These are phyloP conservation scores for Callionymus lyra DNA, from an alignment of 2,113 vertebrate species.

Conservation along the genomic window DNA sequence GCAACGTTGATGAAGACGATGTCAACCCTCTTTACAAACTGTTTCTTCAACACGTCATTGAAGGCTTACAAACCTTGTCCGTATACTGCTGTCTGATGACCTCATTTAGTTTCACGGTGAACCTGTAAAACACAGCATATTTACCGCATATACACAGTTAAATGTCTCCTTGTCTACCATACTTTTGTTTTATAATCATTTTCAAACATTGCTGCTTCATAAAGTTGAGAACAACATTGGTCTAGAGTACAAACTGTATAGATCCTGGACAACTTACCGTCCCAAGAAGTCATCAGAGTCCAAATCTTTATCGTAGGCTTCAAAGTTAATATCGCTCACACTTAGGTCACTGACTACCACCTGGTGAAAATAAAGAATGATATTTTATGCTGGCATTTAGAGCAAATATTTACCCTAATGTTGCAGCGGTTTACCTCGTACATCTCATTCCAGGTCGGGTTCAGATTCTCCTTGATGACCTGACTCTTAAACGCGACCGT, in stretches of 20 bases:
- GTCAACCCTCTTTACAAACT: no score
- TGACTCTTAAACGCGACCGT: conserved; percentile 69
- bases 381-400: neutral
- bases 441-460: conserved; percentile 84
- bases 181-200: no score
- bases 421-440: conserved; percentile 71
- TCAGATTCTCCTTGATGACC: conserved; percentile 81
- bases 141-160: no score
- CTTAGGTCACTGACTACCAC: conserved; percentile 61
- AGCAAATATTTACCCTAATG: neutral
- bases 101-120: conserved; percentile 51
- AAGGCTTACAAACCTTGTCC: conserved; percentile 46
- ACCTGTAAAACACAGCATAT: conserved; percentile 47
- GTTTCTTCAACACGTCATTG: no score
- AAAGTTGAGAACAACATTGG: no score
- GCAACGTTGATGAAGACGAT: conserved; percentile 14
- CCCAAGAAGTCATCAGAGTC: conserved; percentile 86
- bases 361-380: conserved; percentile 44
- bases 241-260: no score
- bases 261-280: conserved; percentile 58
- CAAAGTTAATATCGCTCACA: conserved; percentile 72
- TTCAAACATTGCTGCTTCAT: no score
- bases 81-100: conserved; percentile 53
- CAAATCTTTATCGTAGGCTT: conserved; percentile 82
- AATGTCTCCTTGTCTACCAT: conserved; percentile 1